Percentiles rank a stretch among this genome's conserved stretches.
These are phyloP conservation scores for Anoncus sp. DNA, from an alignment of 2,888 invertebrate genomes.

Conservation along the genomic window DNA sequence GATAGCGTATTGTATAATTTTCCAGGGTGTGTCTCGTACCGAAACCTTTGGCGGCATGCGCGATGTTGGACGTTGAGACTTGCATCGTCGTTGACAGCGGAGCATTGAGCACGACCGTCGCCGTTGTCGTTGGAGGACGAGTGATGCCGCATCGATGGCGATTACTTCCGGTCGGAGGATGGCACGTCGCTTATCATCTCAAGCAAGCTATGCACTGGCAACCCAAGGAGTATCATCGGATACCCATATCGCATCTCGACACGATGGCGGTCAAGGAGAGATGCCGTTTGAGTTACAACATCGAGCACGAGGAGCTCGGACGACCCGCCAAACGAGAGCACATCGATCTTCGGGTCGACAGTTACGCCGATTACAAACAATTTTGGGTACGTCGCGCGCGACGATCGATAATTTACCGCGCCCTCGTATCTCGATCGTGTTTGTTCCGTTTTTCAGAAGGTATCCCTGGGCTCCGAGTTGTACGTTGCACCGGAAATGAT, in stretches of 20 bases:
- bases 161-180: slow-evolving; percentile 82
- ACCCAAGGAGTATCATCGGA: slow-evolving; percentile 80
- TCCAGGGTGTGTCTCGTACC: slow-evolving; percentile 82
- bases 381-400: slow-evolving; percentile 77
- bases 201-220: slow-evolving; percentile 82
- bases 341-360: slow-evolving; percentile 79
- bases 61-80: slow-evolving; percentile 81
- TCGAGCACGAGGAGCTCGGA: slow-evolving; percentile 78
- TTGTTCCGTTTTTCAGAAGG: too few species aligned
- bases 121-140: slow-evolving; percentile 81
- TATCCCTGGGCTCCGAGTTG: slow-evolving; percentile 81
- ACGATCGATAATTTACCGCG: too few species aligned
- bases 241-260: slow-evolving; percentile 81
- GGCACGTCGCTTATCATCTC: slow-evolving; percentile 82
- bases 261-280: slow-evolving; percentile 81
- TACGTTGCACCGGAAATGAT: slow-evolving; percentile 83
- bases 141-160: slow-evolving; percentile 81
- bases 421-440: too few species aligned
- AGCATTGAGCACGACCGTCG: slow-evolving; percentile 82
- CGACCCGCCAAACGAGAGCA: slow-evolving; percentile 74
- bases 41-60: slow-evolving; percentile 82
- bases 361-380: slow-evolving; percentile 79
- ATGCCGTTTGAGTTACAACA: slow-evolving; percentile 81
- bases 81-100: slow-evolving; percentile 83
- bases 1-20: too few species aligned